Percentiles rank a stretch among this genome's conserved stretches.
Evolutionary conservation across 37 sponge, comb jelly and placozoan species (phyloP).

Genomic region (Haliclona indistincta): DNA sequence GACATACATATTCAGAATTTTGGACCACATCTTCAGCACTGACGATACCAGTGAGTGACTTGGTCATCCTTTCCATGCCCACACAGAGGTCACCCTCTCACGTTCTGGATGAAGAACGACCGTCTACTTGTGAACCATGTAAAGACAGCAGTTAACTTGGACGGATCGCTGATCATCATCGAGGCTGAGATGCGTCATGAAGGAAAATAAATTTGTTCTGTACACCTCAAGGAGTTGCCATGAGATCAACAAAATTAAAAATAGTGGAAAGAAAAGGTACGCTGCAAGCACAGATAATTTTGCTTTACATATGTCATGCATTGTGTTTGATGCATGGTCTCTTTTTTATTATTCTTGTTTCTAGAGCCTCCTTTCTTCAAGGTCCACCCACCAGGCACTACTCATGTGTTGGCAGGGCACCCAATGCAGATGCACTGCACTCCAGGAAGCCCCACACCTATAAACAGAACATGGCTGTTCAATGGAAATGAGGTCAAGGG

Average conservation of each 20-base stretch:
- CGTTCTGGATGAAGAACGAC: too few species aligned
- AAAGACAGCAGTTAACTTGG: too few species aligned
- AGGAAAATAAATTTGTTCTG: neutral
- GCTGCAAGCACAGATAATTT: neutral
- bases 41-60: conserved; percentile 79
- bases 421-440: neutral
- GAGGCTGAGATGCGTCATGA: neutral
- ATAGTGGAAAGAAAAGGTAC: neutral
- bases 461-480: neutral
- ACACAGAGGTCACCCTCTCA: too few species aligned
- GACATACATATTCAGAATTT: conserved; percentile 90
- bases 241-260: too few species aligned
- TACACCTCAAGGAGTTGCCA: too few species aligned
- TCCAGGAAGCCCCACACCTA: neutral
- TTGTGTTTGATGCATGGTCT: too few species aligned
- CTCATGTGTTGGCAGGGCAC: neutral
- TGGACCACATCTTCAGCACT: conserved; percentile 73
- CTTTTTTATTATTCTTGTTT: too few species aligned
- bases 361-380: conserved; percentile 1
- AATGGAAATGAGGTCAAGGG: neutral
- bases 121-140: too few species aligned
- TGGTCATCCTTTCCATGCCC: too few species aligned
- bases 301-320: neutral
- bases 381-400: neutral
- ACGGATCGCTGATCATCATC: neutral